Evolutionary conservation across 2,888 invertebrate species (phyloP).

Genomic region (Pseudococcus jackbeardsleyi): DNA sequence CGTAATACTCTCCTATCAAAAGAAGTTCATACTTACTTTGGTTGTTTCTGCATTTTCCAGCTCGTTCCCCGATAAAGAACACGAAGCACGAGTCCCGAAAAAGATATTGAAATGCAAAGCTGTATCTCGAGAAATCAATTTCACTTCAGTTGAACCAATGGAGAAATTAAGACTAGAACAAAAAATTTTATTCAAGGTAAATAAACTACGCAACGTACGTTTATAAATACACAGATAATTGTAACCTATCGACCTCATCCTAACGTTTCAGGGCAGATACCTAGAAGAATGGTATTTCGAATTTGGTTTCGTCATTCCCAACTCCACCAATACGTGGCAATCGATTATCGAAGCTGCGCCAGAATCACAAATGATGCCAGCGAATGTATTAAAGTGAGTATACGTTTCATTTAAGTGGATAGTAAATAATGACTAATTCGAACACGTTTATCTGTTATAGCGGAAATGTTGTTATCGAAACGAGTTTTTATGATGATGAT

Average conservation of each 20-base stretch:
- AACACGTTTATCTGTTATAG: constrained; percentile 73
- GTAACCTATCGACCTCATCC: background rate
- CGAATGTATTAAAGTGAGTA: constrained; percentile 90
- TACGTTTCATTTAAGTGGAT: background rate
- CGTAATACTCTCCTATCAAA: no score
- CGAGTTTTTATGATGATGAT: constrained; percentile 96
- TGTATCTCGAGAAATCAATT: constrained; percentile 90
- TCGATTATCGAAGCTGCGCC: constrained; percentile 98
- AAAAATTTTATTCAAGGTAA: constrained; percentile 75
- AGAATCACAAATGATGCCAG: constrained; percentile 99
- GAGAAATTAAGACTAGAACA: constrained; percentile 96
- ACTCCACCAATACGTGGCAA: constrained; percentile 99
- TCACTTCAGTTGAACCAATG: constrained; percentile 91
- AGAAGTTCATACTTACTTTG: background rate
- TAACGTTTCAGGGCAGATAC: constrained; percentile 82
- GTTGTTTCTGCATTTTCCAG: constrained; percentile 67
- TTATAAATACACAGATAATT: background rate
- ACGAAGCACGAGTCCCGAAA: constrained; percentile 97
- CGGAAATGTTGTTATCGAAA: constrained; percentile 96
- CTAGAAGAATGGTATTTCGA: constrained; percentile 99
- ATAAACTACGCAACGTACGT: background rate
- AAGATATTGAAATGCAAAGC: constrained; percentile 94
- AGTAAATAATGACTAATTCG: background rate
- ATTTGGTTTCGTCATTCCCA: constrained; percentile 98
- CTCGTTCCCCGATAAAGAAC: constrained; percentile 87